These are phyloP conservation scores for Eupithecia vulgata DNA, from an alignment of 2,888 invertebrate species.

Conservation along the genomic window DNA sequence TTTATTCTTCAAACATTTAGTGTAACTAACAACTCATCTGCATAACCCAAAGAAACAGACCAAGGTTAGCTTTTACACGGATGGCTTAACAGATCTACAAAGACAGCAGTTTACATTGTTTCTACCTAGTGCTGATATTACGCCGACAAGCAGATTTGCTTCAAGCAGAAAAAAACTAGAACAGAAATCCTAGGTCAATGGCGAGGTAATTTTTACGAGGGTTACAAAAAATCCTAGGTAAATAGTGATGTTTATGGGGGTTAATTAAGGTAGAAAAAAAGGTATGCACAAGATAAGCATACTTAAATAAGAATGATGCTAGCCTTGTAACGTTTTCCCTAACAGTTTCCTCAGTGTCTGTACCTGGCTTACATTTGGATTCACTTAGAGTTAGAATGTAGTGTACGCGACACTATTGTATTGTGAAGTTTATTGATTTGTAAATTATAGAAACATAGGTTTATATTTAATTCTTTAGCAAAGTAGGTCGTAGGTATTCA, in stretches of 20 bases:
- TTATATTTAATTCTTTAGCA: not conserved
- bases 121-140: not conserved
- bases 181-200: not conserved
- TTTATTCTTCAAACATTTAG: not conserved
- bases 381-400: conserved; percentile 14
- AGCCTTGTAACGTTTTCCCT: conserved; percentile 27
- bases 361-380: conserved; percentile 18
- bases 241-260: not conserved
- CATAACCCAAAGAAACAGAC: not conserved
- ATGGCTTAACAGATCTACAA: not conserved
- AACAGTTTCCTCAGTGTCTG: conserved; percentile 21
- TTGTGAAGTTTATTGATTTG: not conserved
- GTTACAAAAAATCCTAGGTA: not conserved
- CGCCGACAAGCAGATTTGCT: not conserved
- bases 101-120: not conserved
- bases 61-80: not conserved
- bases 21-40: not conserved
- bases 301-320: conserved; percentile 4
- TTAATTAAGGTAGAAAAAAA: not conserved
- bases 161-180: not conserved
- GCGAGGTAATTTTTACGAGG: not conserved
- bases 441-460: not conserved
- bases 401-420: conserved; percentile 3
- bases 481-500: not conserved
- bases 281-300: not conserved